Evolutionary conservation across 1,140 invertebrate species (phyloP).

Genomic region (Ganaspis sp.): DNA sequence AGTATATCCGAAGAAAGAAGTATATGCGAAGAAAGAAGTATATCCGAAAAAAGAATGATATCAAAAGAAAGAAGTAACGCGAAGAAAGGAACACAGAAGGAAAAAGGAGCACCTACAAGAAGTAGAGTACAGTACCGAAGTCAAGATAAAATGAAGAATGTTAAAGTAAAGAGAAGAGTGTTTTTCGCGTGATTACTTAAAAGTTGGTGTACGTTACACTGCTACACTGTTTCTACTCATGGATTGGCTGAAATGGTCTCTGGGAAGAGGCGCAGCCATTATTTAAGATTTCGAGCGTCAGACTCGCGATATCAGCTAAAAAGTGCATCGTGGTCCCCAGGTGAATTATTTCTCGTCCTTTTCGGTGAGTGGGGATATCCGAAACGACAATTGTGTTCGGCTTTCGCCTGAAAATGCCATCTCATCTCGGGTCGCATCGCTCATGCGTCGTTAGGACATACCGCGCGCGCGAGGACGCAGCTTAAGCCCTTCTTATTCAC

Average conservation of each 20-base stretch:
- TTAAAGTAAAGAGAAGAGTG: neutral
- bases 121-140: neutral
- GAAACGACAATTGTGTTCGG: conserved; percentile 59
- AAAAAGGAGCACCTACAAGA: too few species aligned
- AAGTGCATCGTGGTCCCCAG: conserved; percentile 37
- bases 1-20: too few species aligned
- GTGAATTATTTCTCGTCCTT: conserved; percentile 55
- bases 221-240: conserved; percentile 11
- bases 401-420: conserved; percentile 66
- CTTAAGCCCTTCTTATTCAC: conserved; percentile 49
- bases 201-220: conserved; percentile 7
- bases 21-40: too few species aligned
- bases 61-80: too few species aligned
- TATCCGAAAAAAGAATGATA: too few species aligned
- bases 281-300: conserved; percentile 36
- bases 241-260: conserved; percentile 2
- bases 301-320: conserved; percentile 35
- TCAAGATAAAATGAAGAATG: neutral
- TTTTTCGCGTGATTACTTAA: conserved; percentile 14
- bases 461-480: conserved; percentile 61
- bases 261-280: conserved; percentile 15
- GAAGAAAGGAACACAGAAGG: too few species aligned
- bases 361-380: conserved; percentile 40
- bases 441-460: conserved; percentile 68
- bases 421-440: conserved; percentile 68